Evolutionary conservation across 1,140 invertebrate species (phyloP), one percentile per base, ranked within the genome.

Genomic region (Cataglyphis hispanica): DNA sequence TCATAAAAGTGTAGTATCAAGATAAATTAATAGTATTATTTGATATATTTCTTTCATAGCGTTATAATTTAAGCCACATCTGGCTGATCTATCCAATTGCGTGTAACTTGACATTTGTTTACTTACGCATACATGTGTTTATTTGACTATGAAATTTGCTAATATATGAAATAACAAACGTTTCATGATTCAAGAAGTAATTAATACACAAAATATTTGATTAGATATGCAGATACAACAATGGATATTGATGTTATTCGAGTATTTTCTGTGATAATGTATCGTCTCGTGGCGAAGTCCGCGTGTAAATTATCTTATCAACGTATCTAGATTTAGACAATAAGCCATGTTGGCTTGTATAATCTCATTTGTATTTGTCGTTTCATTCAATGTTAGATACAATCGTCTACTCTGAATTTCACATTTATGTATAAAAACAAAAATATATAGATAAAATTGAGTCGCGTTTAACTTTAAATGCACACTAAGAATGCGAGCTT

Each of bases 11-110:
- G 81, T 43, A 58, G 40, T 61, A 61, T 16, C 72, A 50, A 81
- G 77, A 86, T 60, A 76, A 81, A 84, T 63, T 86, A 88, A 81
- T 63, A 46, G 27, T 61, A 81, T 66, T 60, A 58, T 64, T 76
- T 25, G 37, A 72, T 58, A 75, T 43, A 40, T 72, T 19, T 16
- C 60, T 77, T 70, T 78, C 83, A 40, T 27, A 88, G 25, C 74
- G n/a, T 40, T 64, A 66, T 37, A 78, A 72, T 63, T 66, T 43
- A n/a, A n/a, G 25, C 27, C 43, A 10, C 46, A 50, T 50, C 13
- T 74, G 43, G 34, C 43, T 27, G 63, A 13, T 13, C 22, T 0
- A 37, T 72, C 25, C 6, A 27, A 2, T 7, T 40, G 2, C 1
- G n/a, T 10, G 2, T 40, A 72, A 22, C 34, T 58, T 25, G 34